phyloP scores from a whole-genome alignment of 2,113 vertebrate genomes.

The Neomonachus schauinslandi region DNA sequence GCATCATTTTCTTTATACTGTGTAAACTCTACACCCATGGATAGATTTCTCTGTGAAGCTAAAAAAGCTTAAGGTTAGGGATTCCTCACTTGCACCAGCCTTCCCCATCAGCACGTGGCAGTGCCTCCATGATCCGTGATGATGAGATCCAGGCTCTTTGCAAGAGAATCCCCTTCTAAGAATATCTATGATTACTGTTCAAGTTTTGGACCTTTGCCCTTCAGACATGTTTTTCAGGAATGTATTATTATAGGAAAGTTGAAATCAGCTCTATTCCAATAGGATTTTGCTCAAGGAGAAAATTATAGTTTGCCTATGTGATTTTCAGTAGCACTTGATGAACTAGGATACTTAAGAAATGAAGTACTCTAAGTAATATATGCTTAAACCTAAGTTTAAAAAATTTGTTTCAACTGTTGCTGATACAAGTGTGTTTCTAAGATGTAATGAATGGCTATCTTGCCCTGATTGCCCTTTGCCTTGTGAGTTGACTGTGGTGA shows the following conservation, averaged over 20 bases:
- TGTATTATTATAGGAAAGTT: not conserved
- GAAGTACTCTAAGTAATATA: not conserved
- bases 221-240: not conserved
- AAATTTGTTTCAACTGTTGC: not conserved
- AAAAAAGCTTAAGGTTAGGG: not conserved
- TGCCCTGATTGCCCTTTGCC: not conserved
- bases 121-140: too few relatives aligned
- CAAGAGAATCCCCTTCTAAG: not conserved
- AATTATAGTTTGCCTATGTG: not conserved
- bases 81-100: fast-evolving
- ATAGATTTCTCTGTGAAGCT: conserved; percentile 41
- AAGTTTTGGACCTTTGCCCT: not conserved
- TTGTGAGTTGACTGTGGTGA: not conserved
- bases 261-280: not conserved
- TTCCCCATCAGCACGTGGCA: not conserved
- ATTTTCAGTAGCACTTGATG: not conserved
- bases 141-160: not conserved
- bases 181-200: not conserved
- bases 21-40: conserved; percentile 64
- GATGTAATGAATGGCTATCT: not conserved
- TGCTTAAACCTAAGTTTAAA: not conserved
- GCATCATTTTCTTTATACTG: conserved; percentile 28
- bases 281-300: not conserved
- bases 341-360: not conserved
- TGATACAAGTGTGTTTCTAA: not conserved